These are phyloP conservation scores for Sanderia malayensis DNA, from an alignment of 30 jellyfish, hydroid and myxozoan species.

Conservation along the genomic window DNA sequence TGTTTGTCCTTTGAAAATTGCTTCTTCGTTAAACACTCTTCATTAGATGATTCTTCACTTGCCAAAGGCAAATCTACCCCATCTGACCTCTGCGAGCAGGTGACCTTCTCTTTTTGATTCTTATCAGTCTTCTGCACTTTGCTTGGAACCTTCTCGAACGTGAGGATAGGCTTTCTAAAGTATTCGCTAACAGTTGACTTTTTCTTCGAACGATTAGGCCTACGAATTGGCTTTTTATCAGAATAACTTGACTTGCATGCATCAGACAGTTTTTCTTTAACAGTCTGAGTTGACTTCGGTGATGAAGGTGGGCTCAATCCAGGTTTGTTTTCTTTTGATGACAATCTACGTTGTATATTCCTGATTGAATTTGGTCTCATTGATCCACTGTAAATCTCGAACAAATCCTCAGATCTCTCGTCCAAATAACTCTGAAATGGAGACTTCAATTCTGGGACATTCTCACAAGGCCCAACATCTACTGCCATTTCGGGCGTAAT, in stretches of 20 bases:
- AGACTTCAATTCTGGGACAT: not conserved
- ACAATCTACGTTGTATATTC: not conserved
- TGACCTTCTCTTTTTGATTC: not conserved
- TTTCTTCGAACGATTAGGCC: not conserved
- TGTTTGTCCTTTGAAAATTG: not conserved
- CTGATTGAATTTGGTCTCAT: constrained; percentile 1
- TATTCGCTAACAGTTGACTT: not conserved
- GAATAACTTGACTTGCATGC: too few species aligned
- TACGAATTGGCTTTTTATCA: too few species aligned
- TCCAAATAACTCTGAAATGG: not conserved
- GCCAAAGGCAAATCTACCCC: too few species aligned
- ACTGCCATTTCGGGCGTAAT: not conserved
- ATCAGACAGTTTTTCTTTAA: not conserved
- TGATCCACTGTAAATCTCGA: not conserved
- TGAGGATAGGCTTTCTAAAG: not conserved
- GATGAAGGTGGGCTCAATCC: not conserved
- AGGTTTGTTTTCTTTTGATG: not conserved
- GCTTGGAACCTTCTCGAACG: not conserved
- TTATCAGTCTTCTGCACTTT: not conserved
- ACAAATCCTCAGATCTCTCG: not conserved
- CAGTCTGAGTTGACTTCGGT: not conserved
- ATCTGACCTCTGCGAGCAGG: not conserved
- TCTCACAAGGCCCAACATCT: not conserved
- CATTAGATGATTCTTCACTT: not conserved
- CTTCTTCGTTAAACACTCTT: not conserved